Conservation (phyloP, 2,888 invertebrate genomes). For the Trichopria drosophilae region DNA sequence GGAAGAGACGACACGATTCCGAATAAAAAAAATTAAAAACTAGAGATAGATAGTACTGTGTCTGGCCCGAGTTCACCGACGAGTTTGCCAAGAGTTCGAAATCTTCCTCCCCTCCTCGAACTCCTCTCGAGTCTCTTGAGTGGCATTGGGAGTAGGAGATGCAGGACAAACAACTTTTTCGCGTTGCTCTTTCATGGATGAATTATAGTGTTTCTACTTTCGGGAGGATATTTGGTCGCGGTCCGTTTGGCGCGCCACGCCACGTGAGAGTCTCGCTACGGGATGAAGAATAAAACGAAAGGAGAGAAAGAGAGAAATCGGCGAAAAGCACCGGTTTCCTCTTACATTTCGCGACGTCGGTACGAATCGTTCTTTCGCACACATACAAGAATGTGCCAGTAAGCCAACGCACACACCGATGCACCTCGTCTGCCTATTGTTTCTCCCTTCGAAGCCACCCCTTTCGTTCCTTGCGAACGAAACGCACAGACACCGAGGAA, state of each 20-base stretch:
- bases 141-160: constrained; percentile 40
- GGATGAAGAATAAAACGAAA: constrained; percentile 32
- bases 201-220: constrained; percentile 50
- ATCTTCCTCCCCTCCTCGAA: constrained; percentile 41
- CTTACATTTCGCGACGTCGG: too few species aligned
- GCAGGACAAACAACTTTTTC: constrained; percentile 56
- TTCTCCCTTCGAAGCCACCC: constrained; percentile 40
- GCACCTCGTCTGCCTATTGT: too few species aligned
- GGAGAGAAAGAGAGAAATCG: constrained; percentile 1
- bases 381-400: constrained; percentile 26
- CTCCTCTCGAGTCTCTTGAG: constrained; percentile 29
- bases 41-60: constrained; percentile 25
- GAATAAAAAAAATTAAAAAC: constrained; percentile 3
- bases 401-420: too few species aligned
- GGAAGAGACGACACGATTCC: constrained; percentile 18
- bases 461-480: constrained; percentile 45
- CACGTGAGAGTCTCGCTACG: constrained; percentile 40
- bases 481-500: constrained; percentile 31
- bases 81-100: constrained; percentile 52
- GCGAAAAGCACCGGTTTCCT: too few species aligned
- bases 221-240: constrained; percentile 49
- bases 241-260: constrained; percentile 47
- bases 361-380: constrained; percentile 11
- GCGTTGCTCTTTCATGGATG: constrained; percentile 47
- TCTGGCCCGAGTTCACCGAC: constrained; percentile 41